phyloP scores from a whole-genome alignment of 2,888 invertebrate genomes.

The Nemotelus nigrinus region DNA sequence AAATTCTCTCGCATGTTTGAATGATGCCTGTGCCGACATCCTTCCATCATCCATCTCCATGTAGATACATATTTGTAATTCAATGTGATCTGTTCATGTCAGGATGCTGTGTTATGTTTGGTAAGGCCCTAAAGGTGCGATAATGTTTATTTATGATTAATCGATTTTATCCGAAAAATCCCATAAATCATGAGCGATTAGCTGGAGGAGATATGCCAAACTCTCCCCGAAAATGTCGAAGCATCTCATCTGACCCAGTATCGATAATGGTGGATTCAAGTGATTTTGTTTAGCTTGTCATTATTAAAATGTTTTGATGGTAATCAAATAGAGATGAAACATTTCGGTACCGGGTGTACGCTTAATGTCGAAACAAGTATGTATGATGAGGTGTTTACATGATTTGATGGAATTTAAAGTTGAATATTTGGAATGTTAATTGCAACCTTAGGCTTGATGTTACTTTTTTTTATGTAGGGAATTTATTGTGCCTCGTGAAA shows the following conservation, averaged over 20 bases:
- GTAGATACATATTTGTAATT: too few species aligned
- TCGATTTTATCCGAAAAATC: slow-evolving; percentile 36
- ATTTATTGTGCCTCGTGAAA: too few species aligned
- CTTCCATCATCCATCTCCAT: too few species aligned
- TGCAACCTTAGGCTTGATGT: too few species aligned
- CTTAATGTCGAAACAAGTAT: too few species aligned
- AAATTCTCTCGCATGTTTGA: too few species aligned
- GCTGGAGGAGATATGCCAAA: not conserved
- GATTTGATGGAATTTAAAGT: too few species aligned
- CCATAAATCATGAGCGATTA: slow-evolving; percentile 2
- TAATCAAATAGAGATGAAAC: not conserved
- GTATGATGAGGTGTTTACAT: too few species aligned
- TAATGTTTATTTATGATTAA: slow-evolving; percentile 47
- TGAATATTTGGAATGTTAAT: too few species aligned
- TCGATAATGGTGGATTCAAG: not conserved
- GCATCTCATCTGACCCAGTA: not conserved
- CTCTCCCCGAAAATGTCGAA: not conserved
- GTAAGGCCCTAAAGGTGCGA: slow-evolving; percentile 24
- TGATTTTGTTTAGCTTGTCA: slow-evolving; percentile 1
- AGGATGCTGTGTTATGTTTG: not conserved
- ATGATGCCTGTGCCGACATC: too few species aligned
- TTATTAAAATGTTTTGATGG: not conserved
- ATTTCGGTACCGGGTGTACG: too few species aligned
- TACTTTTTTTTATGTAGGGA: too few species aligned
- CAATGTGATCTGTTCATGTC: not conserved